phyloP scores from a whole-genome alignment of 2,888 invertebrate genomes.

The Callyntrura guangdongensis region DNA sequence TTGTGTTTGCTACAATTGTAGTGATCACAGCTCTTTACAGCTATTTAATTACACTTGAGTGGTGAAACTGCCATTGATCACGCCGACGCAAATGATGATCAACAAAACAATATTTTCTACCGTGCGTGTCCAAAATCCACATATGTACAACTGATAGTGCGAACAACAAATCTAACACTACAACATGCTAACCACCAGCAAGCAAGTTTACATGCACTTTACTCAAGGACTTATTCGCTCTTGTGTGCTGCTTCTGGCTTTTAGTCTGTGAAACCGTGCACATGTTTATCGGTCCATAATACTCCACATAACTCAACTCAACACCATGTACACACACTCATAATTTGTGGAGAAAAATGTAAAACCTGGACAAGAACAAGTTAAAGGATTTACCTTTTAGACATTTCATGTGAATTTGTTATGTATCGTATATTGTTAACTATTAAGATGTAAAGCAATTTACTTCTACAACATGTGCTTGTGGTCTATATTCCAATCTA shows the following conservation, averaged over 20 bases:
- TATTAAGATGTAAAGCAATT: too few species aligned
- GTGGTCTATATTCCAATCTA: too few species aligned
- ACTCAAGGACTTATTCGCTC: conserved; percentile 41
- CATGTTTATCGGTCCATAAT: conserved; percentile 15
- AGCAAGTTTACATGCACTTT: not conserved
- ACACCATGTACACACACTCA: not conserved
- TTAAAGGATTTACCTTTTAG: not conserved
- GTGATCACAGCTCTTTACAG: not conserved
- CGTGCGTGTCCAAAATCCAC: not conserved
- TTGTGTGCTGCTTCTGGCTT: not conserved
- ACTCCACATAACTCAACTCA: not conserved
- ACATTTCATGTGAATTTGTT: too few species aligned
- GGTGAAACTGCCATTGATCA: conserved; percentile 23
- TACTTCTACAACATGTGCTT: too few species aligned
- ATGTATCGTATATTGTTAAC: too few species aligned
- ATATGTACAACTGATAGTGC: not conserved
- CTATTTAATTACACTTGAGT: conserved; percentile 22
- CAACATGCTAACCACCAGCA: not conserved
- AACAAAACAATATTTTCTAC: not conserved
- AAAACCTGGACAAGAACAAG: not conserved
- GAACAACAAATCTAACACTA: conserved; percentile 21
- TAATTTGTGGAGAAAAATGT: not conserved
- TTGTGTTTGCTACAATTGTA: not conserved
- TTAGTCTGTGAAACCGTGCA: not conserved
- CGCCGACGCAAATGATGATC: not conserved